phyloP scores from a whole-genome alignment of 1,140 invertebrate species.

The Littorina saxatilis region DNA sequence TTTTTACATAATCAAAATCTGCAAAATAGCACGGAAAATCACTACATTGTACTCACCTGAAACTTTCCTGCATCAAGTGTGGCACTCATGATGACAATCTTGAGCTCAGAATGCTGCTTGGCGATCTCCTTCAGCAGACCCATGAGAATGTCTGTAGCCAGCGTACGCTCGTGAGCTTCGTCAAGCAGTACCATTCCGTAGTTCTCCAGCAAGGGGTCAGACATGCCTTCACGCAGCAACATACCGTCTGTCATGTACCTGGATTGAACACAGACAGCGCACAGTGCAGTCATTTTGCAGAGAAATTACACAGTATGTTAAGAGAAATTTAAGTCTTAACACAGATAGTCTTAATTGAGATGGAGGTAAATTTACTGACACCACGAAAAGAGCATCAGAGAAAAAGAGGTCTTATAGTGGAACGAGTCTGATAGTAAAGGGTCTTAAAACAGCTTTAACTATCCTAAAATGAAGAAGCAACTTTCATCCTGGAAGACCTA shows the following conservation, averaged over 20 bases:
- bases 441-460: too few relatives aligned
- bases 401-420: too few relatives aligned
- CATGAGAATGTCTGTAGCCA: conserved; percentile 99
- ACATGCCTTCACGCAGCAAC: conserved; percentile 99
- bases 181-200: conserved; percentile 97
- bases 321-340: too few relatives aligned
- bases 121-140: conserved; percentile 98
- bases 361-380: too few relatives aligned
- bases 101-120: conserved; percentile 94
- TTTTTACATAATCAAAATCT: too few relatives aligned
- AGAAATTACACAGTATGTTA: too few relatives aligned
- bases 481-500: too few relatives aligned
- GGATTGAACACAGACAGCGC: conserved; percentile 42
- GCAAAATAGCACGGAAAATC: too few relatives aligned
- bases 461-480: too few relatives aligned
- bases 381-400: too few relatives aligned
- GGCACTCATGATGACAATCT: conserved; percentile 99
- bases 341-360: too few relatives aligned
- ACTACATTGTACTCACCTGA: conserved; percentile 84
- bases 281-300: neutral
- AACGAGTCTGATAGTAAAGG: too few relatives aligned
- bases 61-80: conserved; percentile 99
- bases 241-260: conserved; percentile 99
- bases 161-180: conserved; percentile 98
- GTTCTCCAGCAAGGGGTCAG: conserved; percentile 96